Percentiles rank a stretch among this genome's conserved stretches.
These are phyloP conservation scores for Sinocyclocheilus grahami DNA, from an alignment of 2,113 vertebrate genomes.

Conservation along the genomic window DNA sequence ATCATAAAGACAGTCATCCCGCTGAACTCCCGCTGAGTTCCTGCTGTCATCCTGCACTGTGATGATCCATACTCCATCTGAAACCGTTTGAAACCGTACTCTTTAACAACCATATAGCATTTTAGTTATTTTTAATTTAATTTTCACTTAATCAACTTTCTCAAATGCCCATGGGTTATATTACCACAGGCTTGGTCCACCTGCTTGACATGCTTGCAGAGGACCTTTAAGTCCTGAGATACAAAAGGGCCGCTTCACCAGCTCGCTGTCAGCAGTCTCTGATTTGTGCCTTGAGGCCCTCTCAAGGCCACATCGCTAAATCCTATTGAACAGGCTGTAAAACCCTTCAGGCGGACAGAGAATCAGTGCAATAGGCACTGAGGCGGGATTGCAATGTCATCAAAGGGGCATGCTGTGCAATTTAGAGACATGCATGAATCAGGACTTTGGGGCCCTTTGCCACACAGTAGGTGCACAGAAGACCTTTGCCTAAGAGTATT, in stretches of 20 bases:
- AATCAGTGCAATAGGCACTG: slow-evolving; percentile 37
- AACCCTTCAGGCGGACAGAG: slow-evolving; percentile 53
- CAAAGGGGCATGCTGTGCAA: slow-evolving; percentile 40
- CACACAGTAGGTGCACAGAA: neutral
- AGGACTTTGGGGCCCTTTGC: slow-evolving; percentile 31
- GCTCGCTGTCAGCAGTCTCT: slow-evolving; percentile 48
- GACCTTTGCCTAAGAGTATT: slow-evolving; percentile 19
- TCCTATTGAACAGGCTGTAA: slow-evolving; percentile 58
- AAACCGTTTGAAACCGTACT: neutral
- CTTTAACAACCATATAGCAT: neutral
- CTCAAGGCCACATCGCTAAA: slow-evolving; percentile 56
- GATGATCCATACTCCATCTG: neutral
- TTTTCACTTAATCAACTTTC: neutral
- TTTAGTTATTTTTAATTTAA: neutral
- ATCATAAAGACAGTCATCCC: neutral
- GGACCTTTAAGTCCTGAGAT: slow-evolving; percentile 15
- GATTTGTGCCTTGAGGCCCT: slow-evolving; percentile 59
- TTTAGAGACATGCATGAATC: slow-evolving; percentile 60
- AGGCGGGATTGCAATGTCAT: slow-evolving; percentile 52
- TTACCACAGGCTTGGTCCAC: neutral
- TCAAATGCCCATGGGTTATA: neutral
- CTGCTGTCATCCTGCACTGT: neutral
- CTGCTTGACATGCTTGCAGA: neutral
- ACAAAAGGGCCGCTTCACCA: slow-evolving; percentile 33
- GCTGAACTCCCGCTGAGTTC: slow-evolving; percentile 6